Evolutionary conservation across 2,113 vertebrate species (phyloP), one percentile per base, ranked within the genome.

Genomic region (Amphiprion percula): DNA sequence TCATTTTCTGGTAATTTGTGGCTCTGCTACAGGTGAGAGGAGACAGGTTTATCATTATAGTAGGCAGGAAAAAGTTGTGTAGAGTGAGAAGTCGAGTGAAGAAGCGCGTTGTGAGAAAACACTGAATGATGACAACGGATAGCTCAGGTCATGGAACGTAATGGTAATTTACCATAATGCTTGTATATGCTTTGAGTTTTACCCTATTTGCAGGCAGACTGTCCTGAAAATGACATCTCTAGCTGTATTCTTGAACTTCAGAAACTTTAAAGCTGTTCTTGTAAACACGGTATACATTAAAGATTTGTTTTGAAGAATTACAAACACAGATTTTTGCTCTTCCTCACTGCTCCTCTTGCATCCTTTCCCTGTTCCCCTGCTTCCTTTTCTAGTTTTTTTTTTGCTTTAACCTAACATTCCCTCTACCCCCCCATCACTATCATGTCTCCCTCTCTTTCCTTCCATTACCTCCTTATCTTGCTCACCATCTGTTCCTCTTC

Each of bases 401-500:
- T 56, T 11, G 30, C 67, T 77, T 68, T 24, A 49, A 15, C 59
- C n/a, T 16, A 58, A 39, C 54, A 39, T 68, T 74, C 75, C 30
- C 39, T 61, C 60, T 6, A 1, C 23, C 47, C 49, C 17, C 17
- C 54, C 49, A 60, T 67, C 63, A 47, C 70, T 56, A 23, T 63
- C 33, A 11, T 41, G 70, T 77, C 16, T 54, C 39, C 1, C 26
- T 71, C 66, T 67, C 77, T 79, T 80, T 91, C 85, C 82, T 84
- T 53, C 61, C 73, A 80, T 85, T 89, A 69, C 6, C 1, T 21
- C 60, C 65, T 80, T 82, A 87, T 90, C 87, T 58, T 55, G 50
- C 59, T 66, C 58, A 54, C 75, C 74, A 77, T 89, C 81, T 80
- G 55, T 81, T 83, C 90, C 79, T 78, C 72, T 55, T 33, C 41